These are phyloP conservation scores for Spea bombifrons DNA, from an alignment of 2,113 vertebrate genomes.

Conservation along the genomic window DNA sequence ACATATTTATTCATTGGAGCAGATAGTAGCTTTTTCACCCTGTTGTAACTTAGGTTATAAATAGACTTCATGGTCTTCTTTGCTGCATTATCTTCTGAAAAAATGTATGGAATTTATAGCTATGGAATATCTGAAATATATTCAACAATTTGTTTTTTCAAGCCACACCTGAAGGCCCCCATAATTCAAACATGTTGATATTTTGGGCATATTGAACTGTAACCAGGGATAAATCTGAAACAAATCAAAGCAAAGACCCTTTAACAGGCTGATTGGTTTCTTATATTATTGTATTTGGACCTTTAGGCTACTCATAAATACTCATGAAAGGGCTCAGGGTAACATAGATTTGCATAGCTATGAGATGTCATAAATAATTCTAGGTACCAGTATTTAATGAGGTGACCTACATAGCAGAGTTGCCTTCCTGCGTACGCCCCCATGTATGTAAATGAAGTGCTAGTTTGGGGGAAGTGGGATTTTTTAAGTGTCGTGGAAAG, in stretches of 20 bases:
- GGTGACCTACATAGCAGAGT: conserved; percentile 44
- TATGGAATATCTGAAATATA: background rate
- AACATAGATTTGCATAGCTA: conserved; percentile 53
- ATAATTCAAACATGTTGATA: background rate
- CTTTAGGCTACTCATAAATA: conserved; percentile 48
- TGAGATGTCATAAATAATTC: conserved; percentile 60
- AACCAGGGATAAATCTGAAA: background rate
- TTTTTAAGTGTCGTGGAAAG: background rate
- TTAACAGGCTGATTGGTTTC: background rate
- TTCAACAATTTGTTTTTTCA: too few relatives aligned
- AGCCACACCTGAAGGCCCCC: background rate
- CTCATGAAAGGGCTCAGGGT: conserved; percentile 50
- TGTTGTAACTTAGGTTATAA: too few relatives aligned
- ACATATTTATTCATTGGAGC: background rate
- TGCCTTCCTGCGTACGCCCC: conserved; percentile 4
- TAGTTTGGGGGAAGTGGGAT: background rate
- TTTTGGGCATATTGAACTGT: too few relatives aligned
- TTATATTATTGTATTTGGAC: background rate
- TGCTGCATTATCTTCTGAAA: too few relatives aligned
- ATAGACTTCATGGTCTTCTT: too few relatives aligned
- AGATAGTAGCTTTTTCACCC: too few relatives aligned
- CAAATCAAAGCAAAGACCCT: conserved; percentile 1
- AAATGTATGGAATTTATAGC: too few relatives aligned
- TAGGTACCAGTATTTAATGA: conserved; percentile 53
- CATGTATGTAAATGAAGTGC: conserved; percentile 41